A percentile compares a stretch with the other conserved stretches of the same genome.
Conservation (phyloP, 2,797 vertebrate genomes). For the Macrochelys suwanniensis region DNA sequence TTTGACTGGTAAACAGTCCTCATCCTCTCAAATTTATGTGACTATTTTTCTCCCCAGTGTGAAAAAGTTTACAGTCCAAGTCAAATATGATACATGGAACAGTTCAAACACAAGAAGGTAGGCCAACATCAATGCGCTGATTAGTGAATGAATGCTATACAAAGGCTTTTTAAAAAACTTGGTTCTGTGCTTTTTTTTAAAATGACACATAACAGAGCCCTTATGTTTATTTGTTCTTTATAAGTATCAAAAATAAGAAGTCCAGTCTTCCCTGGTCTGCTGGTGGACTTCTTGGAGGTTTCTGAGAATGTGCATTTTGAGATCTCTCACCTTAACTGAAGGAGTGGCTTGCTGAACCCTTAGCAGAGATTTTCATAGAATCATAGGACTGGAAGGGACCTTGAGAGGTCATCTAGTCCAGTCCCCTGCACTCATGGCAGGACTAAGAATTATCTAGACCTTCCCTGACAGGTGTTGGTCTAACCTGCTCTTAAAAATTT, state of each 20-base stretch:
- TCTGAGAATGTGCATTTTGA: background rate
- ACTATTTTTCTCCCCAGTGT: background rate
- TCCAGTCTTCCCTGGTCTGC: background rate
- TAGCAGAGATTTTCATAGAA: background rate
- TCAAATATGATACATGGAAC: background rate
- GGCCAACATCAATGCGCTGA: background rate
- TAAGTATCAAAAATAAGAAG: background rate
- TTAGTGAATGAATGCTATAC: background rate
- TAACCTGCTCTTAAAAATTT: no score
- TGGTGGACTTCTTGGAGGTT: background rate
- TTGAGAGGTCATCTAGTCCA: no score
- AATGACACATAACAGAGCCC: background rate
- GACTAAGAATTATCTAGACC: no score
- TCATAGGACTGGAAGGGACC: no score
- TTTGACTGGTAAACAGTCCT: background rate
- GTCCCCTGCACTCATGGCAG: no score
- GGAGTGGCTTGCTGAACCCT: background rate
- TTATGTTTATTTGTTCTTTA: background rate
- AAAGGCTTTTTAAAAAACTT: background rate
- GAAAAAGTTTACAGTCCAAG: background rate
- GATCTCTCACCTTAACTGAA: background rate
- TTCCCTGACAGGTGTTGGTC: no score
- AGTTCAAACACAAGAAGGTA: background rate
- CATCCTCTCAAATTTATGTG: background rate
- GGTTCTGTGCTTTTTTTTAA: background rate